phyloP scores from a whole-genome alignment of 2,797 vertebrate species.

The Oryzias sinensis region DNA sequence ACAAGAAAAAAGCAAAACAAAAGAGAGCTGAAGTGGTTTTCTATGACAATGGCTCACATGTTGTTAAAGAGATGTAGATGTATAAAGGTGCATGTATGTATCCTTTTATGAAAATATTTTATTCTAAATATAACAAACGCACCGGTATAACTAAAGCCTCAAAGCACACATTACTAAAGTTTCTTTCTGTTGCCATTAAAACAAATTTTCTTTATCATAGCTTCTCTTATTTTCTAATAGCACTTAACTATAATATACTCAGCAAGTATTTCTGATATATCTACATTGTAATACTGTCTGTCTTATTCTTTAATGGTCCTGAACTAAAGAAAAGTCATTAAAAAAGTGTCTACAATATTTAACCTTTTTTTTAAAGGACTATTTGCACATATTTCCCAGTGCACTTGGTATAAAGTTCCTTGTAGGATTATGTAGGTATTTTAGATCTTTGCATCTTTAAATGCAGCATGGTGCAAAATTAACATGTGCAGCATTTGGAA shows the following conservation, averaged over 20 bases:
- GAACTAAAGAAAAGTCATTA: conserved; percentile 28
- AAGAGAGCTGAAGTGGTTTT: conserved; percentile 1
- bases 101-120: conserved; percentile 19
- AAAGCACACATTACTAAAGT: conserved; percentile 39
- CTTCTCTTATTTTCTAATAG: conserved; percentile 45
- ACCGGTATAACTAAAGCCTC: conserved; percentile 31
- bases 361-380: conserved; percentile 26
- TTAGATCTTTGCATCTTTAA: conserved; percentile 6
- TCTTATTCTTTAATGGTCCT: conserved; percentile 47
- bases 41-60: conserved; percentile 13
- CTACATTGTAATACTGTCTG: conserved; percentile 64
- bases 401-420: conserved; percentile 15
- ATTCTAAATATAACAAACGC: conserved; percentile 23
- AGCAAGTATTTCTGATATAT: conserved; percentile 48
- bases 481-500: conserved; percentile 26
- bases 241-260: conserved; percentile 35
- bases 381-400: conserved; percentile 7
- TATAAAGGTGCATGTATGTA: conserved; percentile 31
- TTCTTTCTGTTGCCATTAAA: conserved; percentile 27
- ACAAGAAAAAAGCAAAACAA: conserved; percentile 25
- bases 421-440: not conserved
- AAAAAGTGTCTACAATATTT: conserved; percentile 33
- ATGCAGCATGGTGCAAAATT: conserved; percentile 9
- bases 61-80: conserved; percentile 17
- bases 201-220: conserved; percentile 32